These are phyloP conservation scores for Pundamilia nyererei DNA, from an alignment of 2,113 vertebrate species.

Conservation along the genomic window DNA sequence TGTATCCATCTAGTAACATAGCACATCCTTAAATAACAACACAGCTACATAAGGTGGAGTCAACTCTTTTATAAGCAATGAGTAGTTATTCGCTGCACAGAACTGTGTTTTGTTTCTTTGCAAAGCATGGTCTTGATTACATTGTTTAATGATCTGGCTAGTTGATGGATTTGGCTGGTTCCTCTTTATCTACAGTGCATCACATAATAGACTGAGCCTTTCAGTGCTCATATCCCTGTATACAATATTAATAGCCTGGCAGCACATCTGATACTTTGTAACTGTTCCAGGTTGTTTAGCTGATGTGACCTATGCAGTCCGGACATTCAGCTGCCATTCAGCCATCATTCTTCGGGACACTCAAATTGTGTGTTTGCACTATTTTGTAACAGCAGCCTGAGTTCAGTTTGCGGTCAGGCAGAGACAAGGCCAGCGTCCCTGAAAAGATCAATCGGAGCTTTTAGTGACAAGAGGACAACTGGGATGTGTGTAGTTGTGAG, in stretches of 20 bases:
- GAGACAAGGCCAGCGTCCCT: not conserved
- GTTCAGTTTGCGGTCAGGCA: constrained; percentile 42
- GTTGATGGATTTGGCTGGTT: not conserved
- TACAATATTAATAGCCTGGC: not conserved
- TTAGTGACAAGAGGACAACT: constrained; percentile 27
- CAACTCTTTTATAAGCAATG: not conserved
- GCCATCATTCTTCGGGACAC: not conserved
- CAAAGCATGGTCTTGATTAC: not conserved
- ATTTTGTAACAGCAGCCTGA: not conserved
- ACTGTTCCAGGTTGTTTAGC: not conserved
- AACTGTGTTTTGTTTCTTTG: not conserved
- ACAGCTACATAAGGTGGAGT: not conserved
- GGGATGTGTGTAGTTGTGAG: not conserved
- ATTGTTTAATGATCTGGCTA: not conserved
- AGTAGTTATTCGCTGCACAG: not conserved
- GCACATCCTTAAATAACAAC: not conserved
- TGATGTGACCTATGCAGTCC: not conserved
- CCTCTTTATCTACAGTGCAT: not conserved
- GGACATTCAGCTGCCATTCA: not conserved
- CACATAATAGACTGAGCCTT: not conserved
- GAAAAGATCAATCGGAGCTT: constrained; percentile 28
- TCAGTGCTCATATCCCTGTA: not conserved
- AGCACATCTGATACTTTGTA: not conserved
- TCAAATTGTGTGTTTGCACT: not conserved
- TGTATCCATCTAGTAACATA: not conserved